Evolutionary conservation across 2,888 invertebrate species (phyloP), one percentile per base, ranked within the genome.

Genomic region (Helicoverpa assulta): DNA sequence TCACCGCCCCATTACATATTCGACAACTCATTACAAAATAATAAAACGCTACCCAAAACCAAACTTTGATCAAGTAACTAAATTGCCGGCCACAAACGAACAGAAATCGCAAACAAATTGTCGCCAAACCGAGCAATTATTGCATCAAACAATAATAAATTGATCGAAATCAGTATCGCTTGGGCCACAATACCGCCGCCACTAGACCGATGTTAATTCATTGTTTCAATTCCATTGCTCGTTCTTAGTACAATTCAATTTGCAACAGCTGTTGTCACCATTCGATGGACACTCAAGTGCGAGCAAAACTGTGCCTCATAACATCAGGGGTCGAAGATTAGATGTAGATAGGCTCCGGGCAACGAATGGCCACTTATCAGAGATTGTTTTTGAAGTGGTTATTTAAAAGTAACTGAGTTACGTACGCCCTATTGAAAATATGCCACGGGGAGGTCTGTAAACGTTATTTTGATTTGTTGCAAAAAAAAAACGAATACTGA

Each of bases 321-420:
- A 67, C 85, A 62, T 75, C 80, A 73, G 85, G 90, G 89, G 86
- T 83, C 83, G 59, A 68, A 87, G 87, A 90, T 90, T 85, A 76
- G 75, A 85, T 84, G 84, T 70, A 83, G 85, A 86, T 82, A 82
- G 69, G 74, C 69, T 84, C 79, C 78, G 78, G 85, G 86, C 85
- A 84, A 72, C 70, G 79, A 85, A 84, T 84, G 75, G 82, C 84
- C 81, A 86, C 91, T 92, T 90, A 89, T 87, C 87, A 80, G 85
- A 91, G 90, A 92, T 93, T 92, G 92, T 90, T 91, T 93, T 90
- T 91, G 88, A 89, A 92, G 91, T 91, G 89, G 90, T 91, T 91
- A 90, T 92, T 90, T 85, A 85, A 85, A 87, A 83, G 84, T 89
- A 90, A 91, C 86, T 70, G 70, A 85, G 84, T 92, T 90, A 90